Percentiles rank a stretch among this genome's conserved stretches.
Evolutionary conservation across 2,888 invertebrate genomes (phyloP).

Genomic region (Pyralis farinalis): DNA sequence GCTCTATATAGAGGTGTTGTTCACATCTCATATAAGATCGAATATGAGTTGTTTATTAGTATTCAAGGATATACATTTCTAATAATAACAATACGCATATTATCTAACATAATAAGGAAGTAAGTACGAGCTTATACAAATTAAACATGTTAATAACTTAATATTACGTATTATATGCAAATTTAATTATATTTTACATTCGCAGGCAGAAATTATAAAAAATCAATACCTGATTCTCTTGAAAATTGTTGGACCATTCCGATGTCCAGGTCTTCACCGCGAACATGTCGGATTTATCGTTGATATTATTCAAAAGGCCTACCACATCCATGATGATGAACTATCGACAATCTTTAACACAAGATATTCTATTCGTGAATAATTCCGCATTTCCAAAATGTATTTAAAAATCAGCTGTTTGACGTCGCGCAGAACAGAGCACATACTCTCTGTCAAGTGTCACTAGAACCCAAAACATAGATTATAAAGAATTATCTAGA

Average conservation of each 20-base stretch:
- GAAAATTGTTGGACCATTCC: conserved; percentile 70
- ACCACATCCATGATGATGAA: conserved; percentile 65
- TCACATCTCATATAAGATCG: too few relatives aligned
- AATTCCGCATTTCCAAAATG: conserved; percentile 25
- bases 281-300: conserved; percentile 71
- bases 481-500: too few relatives aligned
- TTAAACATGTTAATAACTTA: conserved; percentile 9
- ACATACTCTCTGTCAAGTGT: too few relatives aligned
- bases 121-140: conserved; percentile 1
- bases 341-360: conserved; percentile 21
- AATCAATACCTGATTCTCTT: conserved; percentile 70
- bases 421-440: too few relatives aligned
- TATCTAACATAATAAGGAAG: conserved; percentile 12
- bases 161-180: too few relatives aligned
- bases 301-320: conserved; percentile 65
- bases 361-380: conserved; percentile 24
- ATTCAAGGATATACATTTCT: conserved; percentile 39
- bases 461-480: too few relatives aligned
- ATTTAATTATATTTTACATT: too few relatives aligned
- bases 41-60: too few relatives aligned
- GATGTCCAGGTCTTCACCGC: conserved; percentile 74
- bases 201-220: background rate
- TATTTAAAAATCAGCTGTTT: conserved; percentile 46
- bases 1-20: too few relatives aligned
- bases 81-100: conserved; percentile 15